Conservation (phyloP, 2,888 invertebrate genomes). For the Cheilosia soror region DNA sequence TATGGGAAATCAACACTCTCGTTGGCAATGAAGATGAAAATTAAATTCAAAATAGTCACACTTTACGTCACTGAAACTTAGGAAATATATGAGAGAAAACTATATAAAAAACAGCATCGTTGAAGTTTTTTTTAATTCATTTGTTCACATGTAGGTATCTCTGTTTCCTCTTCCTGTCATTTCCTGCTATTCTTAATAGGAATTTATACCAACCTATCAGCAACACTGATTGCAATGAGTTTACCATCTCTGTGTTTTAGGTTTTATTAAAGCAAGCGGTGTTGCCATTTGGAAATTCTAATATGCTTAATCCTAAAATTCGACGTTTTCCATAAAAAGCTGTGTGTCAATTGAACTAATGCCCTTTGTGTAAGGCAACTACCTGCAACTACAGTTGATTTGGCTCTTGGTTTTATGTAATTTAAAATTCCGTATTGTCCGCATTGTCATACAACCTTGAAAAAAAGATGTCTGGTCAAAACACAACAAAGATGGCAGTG, state of each 20-base stretch:
- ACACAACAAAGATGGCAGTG: too few species aligned
- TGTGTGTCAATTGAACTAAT: too few species aligned
- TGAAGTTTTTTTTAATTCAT: neutral
- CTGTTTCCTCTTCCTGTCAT: constrained; percentile 21
- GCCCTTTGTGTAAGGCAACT: too few species aligned
- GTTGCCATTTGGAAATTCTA: too few species aligned
- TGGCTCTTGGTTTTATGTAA: too few species aligned
- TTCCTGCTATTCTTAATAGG: constrained; percentile 10
- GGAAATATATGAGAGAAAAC: constrained; percentile 15
- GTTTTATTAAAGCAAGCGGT: neutral
- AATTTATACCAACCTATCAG: neutral
- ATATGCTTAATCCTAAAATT: too few species aligned
- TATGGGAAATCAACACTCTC: constrained; percentile 40
- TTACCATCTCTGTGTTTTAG: constrained; percentile 36
- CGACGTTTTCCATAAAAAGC: too few species aligned
- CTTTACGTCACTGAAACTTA: constrained; percentile 40
- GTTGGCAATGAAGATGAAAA: constrained; percentile 37
- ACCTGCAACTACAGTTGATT: too few species aligned
- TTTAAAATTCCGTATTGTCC: too few species aligned
- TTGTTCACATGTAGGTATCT: neutral
- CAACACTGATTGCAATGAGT: neutral
- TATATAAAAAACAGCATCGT: neutral
- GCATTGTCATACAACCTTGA: too few species aligned
- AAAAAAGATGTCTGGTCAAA: too few species aligned
- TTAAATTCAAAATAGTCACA: constrained; percentile 46